These are phyloP conservation scores for Tiliacea aurago DNA, from an alignment of 2,888 invertebrate species.

Conservation along the genomic window DNA sequence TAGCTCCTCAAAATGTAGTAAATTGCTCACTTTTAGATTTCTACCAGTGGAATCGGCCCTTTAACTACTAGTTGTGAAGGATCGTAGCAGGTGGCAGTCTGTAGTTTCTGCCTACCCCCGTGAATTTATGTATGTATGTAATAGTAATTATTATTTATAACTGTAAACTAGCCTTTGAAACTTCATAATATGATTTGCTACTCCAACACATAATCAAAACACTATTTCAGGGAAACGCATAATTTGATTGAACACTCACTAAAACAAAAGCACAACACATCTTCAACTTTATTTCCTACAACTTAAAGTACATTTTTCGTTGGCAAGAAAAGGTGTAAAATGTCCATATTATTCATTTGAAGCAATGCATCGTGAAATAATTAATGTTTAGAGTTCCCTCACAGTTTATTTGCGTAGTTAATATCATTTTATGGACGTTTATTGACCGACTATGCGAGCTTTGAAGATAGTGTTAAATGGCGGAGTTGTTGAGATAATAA, in stretches of 20 bases:
- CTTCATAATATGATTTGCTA: slow-evolving; percentile 2
- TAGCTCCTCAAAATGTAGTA: too few relatives aligned
- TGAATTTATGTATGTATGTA: too few relatives aligned
- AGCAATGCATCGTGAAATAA: slow-evolving; percentile 40
- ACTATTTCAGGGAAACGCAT: slow-evolving; percentile 26
- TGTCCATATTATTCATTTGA: slow-evolving; percentile 23
- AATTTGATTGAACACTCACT: slow-evolving; percentile 6
- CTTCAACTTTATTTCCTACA: not conserved
- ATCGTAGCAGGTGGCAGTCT: too few relatives aligned
- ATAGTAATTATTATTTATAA: not conserved
- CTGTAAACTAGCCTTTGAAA: slow-evolving; percentile 4
- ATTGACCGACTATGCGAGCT: slow-evolving; percentile 27
- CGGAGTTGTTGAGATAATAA: not conserved
- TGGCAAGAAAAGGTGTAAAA: not conserved
- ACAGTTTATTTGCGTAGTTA: slow-evolving; percentile 49
- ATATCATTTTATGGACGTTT: slow-evolving; percentile 55
- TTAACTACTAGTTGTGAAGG: too few relatives aligned
- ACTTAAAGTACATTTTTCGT: not conserved
- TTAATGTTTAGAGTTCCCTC: slow-evolving; percentile 31
- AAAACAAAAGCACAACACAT: not conserved
- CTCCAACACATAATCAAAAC: slow-evolving; percentile 19
- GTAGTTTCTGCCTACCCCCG: too few relatives aligned
- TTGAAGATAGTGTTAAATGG: slow-evolving; percentile 25
- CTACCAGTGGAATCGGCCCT: too few relatives aligned
- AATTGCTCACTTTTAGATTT: too few relatives aligned